Base-by-base conservation (phyloP, 2,797 vertebrate genomes). In the Distichodus sexfasciatus region DNA sequence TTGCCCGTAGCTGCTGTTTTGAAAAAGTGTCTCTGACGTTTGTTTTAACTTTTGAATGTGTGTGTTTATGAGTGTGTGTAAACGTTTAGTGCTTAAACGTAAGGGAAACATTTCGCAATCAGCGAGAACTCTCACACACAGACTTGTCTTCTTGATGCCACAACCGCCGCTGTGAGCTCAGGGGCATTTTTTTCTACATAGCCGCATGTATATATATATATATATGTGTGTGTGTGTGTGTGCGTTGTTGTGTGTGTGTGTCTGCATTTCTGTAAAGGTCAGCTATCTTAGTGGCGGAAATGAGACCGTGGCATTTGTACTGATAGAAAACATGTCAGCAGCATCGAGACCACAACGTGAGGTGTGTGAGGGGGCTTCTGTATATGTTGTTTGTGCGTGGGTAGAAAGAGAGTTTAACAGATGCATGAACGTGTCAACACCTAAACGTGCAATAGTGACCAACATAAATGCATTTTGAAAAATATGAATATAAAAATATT, bases 321-420 rank as follows among this genome's bases (percentile, higher is more conserved):
- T 69, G 41, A 57, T 40, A 64, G 70, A 62, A 76, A 76, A 76
- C 70, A 76, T 61, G 55, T 60, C 71, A 72, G 62, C 64, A 68
- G 58, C 38, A 9, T 66, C 21, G 55, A 57, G 19, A 71, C 66
- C 60, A 24, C 70, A 69, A 29, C 10, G 11, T 43, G 6, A 66
- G 19, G n/a, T 66, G 66, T 41, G 41, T 44, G 55, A 69, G 36
- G 46, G 61, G 75, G 60, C 63, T 68, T 48, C 14, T 28, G 61
- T 36, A 31, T 43, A 46, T 53, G 26, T 64, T 29, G 41, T 48
- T 40, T 63, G 48, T 55, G 65, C 68, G 64, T 47, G 48, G 36
- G 50, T 33, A n/a, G n/a, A n/a, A n/a, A n/a, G 46, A 44, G 46
- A 31, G 55, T 24, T 7, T 3, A n/a, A n/a, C n/a, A n/a, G n/a